A percentile compares a stretch with the other conserved stretches of the same genome.
Evolutionary conservation across 2,797 vertebrate species (phyloP).

Genomic region (Arremon brunneinucha): DNA sequence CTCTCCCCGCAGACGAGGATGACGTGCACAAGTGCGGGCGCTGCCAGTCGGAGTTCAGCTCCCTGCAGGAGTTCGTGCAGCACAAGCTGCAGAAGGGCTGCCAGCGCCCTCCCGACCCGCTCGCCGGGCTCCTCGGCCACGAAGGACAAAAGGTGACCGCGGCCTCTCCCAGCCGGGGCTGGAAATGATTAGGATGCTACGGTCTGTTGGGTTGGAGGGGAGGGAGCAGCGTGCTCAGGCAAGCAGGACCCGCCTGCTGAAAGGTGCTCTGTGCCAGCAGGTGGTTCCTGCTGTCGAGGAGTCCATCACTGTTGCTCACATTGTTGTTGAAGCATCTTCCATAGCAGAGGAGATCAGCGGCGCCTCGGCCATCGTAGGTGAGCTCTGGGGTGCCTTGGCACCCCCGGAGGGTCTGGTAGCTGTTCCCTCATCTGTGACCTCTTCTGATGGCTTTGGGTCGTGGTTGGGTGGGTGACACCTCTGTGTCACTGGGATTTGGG

Average conservation of each 20-base stretch:
- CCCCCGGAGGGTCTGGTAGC: rapidly evolving
- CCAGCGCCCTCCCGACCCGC: conserved; percentile 73
- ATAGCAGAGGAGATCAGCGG: conserved; percentile 68
- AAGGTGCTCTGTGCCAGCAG: conserved; percentile 32
- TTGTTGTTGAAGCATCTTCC: conserved; percentile 74
- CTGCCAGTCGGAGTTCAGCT: conserved; percentile 90
- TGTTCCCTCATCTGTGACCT: rapidly evolving
- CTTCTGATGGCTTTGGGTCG: rapidly evolving
- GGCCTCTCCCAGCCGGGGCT: not conserved
- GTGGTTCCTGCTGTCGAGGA: conserved; percentile 70
- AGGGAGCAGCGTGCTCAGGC: not conserved
- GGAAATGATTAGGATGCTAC: not conserved
- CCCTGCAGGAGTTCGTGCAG: conserved; percentile 92
- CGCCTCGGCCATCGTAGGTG: conserved; percentile 70
- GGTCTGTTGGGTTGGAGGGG: not conserved
- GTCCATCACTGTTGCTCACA: conserved; percentile 76
- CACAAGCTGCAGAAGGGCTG: conserved; percentile 91
- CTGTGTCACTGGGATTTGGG: rapidly evolving
- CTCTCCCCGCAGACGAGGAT: conserved; percentile 76
- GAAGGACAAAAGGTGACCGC: conserved; percentile 61
- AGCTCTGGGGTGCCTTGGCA: not conserved
- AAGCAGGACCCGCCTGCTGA: not conserved
- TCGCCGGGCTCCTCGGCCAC: conserved; percentile 43
- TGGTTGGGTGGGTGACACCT: rapidly evolving
- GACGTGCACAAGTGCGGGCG: conserved; percentile 93